Conservation (phyloP, 2,888 invertebrate species). For the Phortica magna region DNA sequence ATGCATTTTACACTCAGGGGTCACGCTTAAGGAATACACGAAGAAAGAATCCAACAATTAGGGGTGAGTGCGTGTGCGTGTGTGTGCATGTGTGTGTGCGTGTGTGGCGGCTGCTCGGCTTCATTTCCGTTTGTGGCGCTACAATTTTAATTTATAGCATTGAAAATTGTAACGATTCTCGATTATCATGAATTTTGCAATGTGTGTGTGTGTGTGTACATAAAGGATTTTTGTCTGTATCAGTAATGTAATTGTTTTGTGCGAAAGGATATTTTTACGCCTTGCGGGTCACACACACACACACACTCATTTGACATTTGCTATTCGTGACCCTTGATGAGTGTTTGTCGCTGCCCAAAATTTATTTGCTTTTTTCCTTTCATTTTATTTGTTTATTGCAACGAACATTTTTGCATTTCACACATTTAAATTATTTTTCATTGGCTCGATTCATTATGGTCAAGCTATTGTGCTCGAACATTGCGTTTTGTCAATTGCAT, state of each 20-base stretch:
- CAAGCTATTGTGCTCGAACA: constrained; percentile 29
- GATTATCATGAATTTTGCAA: constrained; percentile 21
- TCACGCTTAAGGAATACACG: constrained; percentile 65
- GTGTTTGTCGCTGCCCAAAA: background rate
- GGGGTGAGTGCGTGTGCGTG: constrained; percentile 47
- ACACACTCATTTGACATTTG: background rate
- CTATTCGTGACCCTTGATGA: background rate
- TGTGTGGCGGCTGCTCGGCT: background rate
- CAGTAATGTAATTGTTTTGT: constrained; percentile 60
- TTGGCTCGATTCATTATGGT: constrained; percentile 36
- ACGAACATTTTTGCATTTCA: constrained; percentile 31
- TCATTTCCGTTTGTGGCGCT: constrained; percentile 14
- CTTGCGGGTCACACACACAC: constrained; percentile 33
- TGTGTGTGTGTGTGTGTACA: constrained; percentile 9
- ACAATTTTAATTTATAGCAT: constrained; percentile 36
- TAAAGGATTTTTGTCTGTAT: constrained; percentile 48
- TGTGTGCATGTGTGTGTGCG: constrained; percentile 34
- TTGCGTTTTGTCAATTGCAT: constrained; percentile 62
- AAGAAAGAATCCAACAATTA: constrained; percentile 53
- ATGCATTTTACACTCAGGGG: constrained; percentile 54
- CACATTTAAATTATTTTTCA: constrained; percentile 70
- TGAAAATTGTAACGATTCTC: constrained; percentile 59
- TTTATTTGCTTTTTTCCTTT: background rate
- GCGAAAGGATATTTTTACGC: constrained; percentile 41
- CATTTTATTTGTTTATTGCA: background rate